Conservation (phyloP, 2,797 vertebrate genomes). For the Diplodus sargus region DNA sequence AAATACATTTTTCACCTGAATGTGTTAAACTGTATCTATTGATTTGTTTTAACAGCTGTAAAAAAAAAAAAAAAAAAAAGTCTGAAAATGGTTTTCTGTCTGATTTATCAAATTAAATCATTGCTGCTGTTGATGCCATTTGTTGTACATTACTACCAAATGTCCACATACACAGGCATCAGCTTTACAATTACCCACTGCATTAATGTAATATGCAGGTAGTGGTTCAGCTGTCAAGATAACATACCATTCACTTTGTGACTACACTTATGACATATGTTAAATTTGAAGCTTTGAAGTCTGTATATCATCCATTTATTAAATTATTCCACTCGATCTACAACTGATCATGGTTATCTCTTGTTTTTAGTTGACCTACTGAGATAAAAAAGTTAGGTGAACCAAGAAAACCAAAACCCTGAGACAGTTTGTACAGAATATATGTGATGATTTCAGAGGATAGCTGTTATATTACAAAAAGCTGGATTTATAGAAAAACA, state of each 20-base stretch:
- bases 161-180: neutral
- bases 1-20: neutral
- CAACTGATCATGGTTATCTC: neutral
- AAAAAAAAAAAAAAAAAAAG: neutral
- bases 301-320: conserved; percentile 27
- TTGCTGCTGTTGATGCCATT: neutral
- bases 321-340: conserved; percentile 20
- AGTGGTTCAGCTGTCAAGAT: neutral
- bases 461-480: neutral
- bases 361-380: neutral
- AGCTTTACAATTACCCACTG: neutral
- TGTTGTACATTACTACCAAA: neutral
- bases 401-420: neutral
- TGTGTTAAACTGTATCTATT: neutral
- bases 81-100: conserved; percentile 4
- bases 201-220: neutral
- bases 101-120: neutral
- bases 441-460: neutral
- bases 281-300: neutral
- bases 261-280: neutral
- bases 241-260: neutral
- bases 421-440: neutral
- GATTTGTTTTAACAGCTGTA: neutral
- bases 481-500: too few relatives aligned
- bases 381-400: too few relatives aligned